Percentiles rank a stretch among this genome's conserved stretches.
phyloP scores from a whole-genome alignment of 2,888 invertebrate species.

The Heliconius erato region DNA sequence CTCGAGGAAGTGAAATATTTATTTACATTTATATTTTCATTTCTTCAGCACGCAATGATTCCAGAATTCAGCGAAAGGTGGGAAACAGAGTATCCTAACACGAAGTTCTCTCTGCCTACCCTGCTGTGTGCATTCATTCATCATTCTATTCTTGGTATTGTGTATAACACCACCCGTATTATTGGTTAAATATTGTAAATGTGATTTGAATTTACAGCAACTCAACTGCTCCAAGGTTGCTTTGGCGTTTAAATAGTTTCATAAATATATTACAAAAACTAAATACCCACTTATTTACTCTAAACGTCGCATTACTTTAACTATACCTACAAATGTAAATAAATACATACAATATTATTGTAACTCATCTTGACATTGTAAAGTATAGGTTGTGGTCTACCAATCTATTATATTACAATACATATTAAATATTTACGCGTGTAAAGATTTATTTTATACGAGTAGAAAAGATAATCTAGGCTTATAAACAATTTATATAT shows the following conservation, averaged over 20 bases:
- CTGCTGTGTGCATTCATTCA: too few relatives aligned
- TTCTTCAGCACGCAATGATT: too few relatives aligned
- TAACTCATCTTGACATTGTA: constrained; percentile 22
- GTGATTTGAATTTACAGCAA: background rate
- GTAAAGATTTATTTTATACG: background rate
- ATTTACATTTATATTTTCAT: too few relatives aligned
- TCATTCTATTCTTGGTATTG: too few relatives aligned
- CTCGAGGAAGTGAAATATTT: too few relatives aligned
- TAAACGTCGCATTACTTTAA: background rate
- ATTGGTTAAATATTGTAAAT: background rate
- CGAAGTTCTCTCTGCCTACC: too few relatives aligned
- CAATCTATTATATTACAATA: constrained; percentile 36
- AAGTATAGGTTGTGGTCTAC: constrained; percentile 44
- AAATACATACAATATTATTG: constrained; percentile 4
- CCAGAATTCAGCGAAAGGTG: too few relatives aligned
- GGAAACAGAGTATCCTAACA: too few relatives aligned
- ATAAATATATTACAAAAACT: background rate
- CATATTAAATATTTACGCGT: constrained; percentile 6
- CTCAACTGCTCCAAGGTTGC: background rate
- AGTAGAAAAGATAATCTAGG: background rate
- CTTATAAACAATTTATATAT: background rate
- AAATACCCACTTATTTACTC: background rate
- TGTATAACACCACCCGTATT: too few relatives aligned
- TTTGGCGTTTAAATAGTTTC: background rate
- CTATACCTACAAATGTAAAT: background rate